These are phyloP conservation scores for Ptyas mucosa DNA, from an alignment of 2,113 vertebrate genomes.

Conservation along the genomic window DNA sequence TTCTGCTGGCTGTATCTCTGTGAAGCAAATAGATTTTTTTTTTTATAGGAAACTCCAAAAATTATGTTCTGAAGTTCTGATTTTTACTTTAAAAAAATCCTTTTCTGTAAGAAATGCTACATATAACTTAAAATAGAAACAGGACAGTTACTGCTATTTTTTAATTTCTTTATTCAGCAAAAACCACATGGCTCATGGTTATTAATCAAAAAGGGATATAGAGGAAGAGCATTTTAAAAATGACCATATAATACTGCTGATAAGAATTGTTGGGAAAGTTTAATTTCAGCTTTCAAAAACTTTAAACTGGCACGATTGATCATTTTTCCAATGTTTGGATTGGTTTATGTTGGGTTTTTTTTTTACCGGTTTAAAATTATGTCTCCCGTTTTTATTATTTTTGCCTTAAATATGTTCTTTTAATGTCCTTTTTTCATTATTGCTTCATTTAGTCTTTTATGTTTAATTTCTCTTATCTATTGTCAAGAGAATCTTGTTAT, in stretches of 20 bases:
- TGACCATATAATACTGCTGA: fast-evolving
- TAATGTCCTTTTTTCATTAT: background rate
- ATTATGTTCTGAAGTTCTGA: slow-evolving; percentile 33
- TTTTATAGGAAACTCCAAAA: background rate
- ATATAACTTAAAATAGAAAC: background rate
- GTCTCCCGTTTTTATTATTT: background rate
- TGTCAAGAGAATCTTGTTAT: background rate
- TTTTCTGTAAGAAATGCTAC: background rate
- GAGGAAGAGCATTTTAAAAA: background rate
- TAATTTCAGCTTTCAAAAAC: background rate
- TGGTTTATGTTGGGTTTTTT: background rate
- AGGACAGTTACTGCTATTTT: background rate
- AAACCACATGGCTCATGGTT: background rate
- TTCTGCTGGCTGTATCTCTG: slow-evolving; percentile 50
- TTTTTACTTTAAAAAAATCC: slow-evolving; percentile 25
- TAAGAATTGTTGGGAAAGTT: background rate
- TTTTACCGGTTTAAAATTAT: background rate
- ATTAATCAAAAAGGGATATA: background rate
- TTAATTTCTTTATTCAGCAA: background rate
- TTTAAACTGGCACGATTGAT: background rate
- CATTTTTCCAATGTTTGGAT: background rate
- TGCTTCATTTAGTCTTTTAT: background rate
- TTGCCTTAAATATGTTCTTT: background rate
- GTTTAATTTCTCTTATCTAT: background rate
- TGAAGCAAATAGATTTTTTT: slow-evolving; percentile 54